Conservation (phyloP, 2,888 invertebrate genomes). For the Gymnocheta viridis region DNA sequence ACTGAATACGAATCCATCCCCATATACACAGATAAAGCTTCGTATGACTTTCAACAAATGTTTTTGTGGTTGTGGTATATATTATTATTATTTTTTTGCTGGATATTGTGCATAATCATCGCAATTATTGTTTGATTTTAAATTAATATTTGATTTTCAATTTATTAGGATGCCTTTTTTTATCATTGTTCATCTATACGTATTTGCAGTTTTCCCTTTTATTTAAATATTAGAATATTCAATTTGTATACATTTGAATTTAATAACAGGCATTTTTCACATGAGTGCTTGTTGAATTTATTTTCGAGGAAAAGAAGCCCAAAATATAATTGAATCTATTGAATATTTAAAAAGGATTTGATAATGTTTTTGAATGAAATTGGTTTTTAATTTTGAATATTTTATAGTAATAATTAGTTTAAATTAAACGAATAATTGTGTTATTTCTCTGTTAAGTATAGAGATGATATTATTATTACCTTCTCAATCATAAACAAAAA, state of each 20-base stretch:
- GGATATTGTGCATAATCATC: slow-evolving; percentile 61
- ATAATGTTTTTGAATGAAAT: background rate
- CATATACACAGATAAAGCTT: background rate
- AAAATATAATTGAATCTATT: slow-evolving; percentile 18
- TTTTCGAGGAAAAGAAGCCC: slow-evolving; percentile 1
- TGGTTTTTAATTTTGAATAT: background rate
- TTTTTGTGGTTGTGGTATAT: slow-evolving; percentile 61
- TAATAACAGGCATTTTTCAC: slow-evolving; percentile 56
- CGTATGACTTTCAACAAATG: slow-evolving; percentile 42
- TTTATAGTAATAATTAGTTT: background rate
- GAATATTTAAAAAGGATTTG: slow-evolving; percentile 2
- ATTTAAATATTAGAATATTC: slow-evolving; percentile 35
- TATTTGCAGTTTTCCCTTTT: slow-evolving; percentile 26
- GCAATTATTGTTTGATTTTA: slow-evolving; percentile 68
- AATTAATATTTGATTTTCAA: slow-evolving; percentile 69
- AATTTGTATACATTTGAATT: slow-evolving; percentile 42
- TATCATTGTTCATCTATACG: background rate
- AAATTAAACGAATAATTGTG: background rate
- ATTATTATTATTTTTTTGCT: slow-evolving; percentile 20
- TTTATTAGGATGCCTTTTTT: slow-evolving; percentile 49
- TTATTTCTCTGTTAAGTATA: too few relatives aligned
- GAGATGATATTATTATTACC: too few relatives aligned
- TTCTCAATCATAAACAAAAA: too few relatives aligned
- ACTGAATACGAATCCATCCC: slow-evolving; percentile 6
- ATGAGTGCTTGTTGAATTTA: slow-evolving; percentile 44